Evolutionary conservation across 2,888 invertebrate genomes (phyloP).

Genomic region (Alviniconcha strummeri): DNA sequence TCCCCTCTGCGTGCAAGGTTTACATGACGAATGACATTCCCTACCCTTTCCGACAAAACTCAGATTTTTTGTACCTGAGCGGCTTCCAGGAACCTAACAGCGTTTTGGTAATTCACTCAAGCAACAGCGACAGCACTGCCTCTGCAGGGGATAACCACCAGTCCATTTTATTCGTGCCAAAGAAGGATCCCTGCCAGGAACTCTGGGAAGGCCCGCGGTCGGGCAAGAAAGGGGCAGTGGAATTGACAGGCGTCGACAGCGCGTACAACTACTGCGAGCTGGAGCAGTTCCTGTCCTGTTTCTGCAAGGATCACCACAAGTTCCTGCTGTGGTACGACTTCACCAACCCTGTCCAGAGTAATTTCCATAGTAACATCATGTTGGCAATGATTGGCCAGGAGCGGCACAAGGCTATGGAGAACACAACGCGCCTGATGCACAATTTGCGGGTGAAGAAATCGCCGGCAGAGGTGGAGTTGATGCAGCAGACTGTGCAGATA

Average conservation of each 20-base stretch:
- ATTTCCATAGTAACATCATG: constrained; percentile 55
- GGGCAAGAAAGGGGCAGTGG: constrained; percentile 81
- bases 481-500: constrained; percentile 89
- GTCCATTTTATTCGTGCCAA: constrained; percentile 73
- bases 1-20: constrained; percentile 88
- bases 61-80: constrained; percentile 81
- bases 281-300: constrained; percentile 77
- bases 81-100: constrained; percentile 94
- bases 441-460: constrained; percentile 87
- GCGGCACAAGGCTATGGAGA: constrained; percentile 60
- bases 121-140: constrained; percentile 25
- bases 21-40: constrained; percentile 97
- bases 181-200: constrained; percentile 83
- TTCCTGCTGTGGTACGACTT: constrained; percentile 80
- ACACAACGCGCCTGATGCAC: constrained; percentile 77
- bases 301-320: constrained; percentile 71
- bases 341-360: constrained; percentile 52
- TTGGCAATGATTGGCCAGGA: constrained; percentile 55
- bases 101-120: constrained; percentile 74
- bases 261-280: constrained; percentile 83
- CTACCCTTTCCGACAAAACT: constrained; percentile 94
- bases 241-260: constrained; percentile 87
- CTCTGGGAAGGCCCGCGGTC: constrained; percentile 94
- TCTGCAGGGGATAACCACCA: no score
- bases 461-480: constrained; percentile 85